These are phyloP conservation scores for Drosophila barbarae DNA, from an alignment of 2,888 invertebrate species.

Conservation along the genomic window DNA sequence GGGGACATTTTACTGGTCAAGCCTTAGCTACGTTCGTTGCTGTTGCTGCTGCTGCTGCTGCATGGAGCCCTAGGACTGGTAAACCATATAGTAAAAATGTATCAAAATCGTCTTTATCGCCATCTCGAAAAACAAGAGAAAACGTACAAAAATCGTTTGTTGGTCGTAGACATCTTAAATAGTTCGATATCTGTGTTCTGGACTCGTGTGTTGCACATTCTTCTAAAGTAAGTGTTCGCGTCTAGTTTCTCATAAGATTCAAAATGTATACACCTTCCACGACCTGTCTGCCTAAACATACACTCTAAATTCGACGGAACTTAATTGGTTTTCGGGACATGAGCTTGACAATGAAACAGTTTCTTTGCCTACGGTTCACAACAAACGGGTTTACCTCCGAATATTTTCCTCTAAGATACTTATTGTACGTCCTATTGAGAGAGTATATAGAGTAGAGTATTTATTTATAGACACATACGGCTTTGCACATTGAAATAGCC, in stretches of 20 bases:
- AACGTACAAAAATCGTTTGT: conserved; percentile 45
- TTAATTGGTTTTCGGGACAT: conserved; percentile 13
- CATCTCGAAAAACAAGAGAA: conserved; percentile 35
- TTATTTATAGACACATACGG: conserved; percentile 54
- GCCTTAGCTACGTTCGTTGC: conserved; percentile 36
- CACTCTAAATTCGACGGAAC: conserved; percentile 32
- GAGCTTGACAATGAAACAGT: conserved; percentile 30
- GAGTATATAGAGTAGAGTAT: conserved; percentile 19
- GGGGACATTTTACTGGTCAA: conserved; percentile 8
- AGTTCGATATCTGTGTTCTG: conserved; percentile 38
- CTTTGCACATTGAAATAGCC: conserved; percentile 46
- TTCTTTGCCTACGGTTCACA: conserved; percentile 30
- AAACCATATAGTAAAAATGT: conserved; percentile 52
- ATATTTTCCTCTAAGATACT: conserved; percentile 46
- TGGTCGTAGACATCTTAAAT: conserved; percentile 53
- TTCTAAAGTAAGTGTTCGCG: conserved; percentile 38
- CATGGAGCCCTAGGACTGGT: conserved; percentile 32
- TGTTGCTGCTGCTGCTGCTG: conserved; percentile 41
- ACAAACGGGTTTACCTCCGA: conserved; percentile 30
- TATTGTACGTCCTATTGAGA: conserved; percentile 36
- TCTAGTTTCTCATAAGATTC: conserved; percentile 46
- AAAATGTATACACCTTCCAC: conserved; percentile 24
- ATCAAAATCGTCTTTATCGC: conserved; percentile 46
- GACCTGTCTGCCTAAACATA: conserved; percentile 11
- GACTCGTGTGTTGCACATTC: conserved; percentile 44